Percentiles rank a stretch among this genome's conserved stretches.
Evolutionary conservation across 2,888 invertebrate genomes (phyloP).

Genomic region (Minunthozetes semirufus): DNA sequence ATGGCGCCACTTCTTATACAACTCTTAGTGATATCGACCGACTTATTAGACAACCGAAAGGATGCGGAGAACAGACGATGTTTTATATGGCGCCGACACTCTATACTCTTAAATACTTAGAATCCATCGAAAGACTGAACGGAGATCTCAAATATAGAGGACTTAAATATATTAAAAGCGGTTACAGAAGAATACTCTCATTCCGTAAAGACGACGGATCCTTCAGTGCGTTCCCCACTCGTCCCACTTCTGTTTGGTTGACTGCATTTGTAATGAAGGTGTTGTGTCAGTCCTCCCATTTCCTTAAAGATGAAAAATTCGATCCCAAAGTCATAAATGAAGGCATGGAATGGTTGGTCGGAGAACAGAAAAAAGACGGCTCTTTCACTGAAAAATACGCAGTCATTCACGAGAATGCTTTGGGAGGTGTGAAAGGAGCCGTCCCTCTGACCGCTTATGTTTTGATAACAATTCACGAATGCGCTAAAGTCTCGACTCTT

Average conservation of each 20-base stretch:
- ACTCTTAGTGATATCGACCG: constrained; percentile 39
- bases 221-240: constrained; percentile 38
- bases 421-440: constrained; percentile 42
- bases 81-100: constrained; percentile 42
- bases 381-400: constrained; percentile 40
- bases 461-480: constrained; percentile 39
- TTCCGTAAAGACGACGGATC: constrained; percentile 43
- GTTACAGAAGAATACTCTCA: constrained; percentile 39
- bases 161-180: constrained; percentile 39
- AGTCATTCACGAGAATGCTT: constrained; percentile 41
- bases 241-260: constrained; percentile 42
- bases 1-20: constrained; percentile 40
- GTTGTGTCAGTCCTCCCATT: constrained; percentile 41
- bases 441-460: constrained; percentile 41
- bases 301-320: constrained; percentile 36
- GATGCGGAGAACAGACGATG: constrained; percentile 44
- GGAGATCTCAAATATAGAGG: constrained; percentile 39
- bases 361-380: constrained; percentile 40
- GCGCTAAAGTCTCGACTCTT: not conserved
- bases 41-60: constrained; percentile 41
- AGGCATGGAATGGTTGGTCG: constrained; percentile 41
- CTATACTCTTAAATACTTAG: constrained; percentile 41
- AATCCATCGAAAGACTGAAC: constrained; percentile 38
- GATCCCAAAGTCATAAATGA: constrained; percentile 41
- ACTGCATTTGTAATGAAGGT: constrained; percentile 43